Evolutionary conservation across 2,113 vertebrate genomes (phyloP).

Genomic region (Pogona vitticeps): DNA sequence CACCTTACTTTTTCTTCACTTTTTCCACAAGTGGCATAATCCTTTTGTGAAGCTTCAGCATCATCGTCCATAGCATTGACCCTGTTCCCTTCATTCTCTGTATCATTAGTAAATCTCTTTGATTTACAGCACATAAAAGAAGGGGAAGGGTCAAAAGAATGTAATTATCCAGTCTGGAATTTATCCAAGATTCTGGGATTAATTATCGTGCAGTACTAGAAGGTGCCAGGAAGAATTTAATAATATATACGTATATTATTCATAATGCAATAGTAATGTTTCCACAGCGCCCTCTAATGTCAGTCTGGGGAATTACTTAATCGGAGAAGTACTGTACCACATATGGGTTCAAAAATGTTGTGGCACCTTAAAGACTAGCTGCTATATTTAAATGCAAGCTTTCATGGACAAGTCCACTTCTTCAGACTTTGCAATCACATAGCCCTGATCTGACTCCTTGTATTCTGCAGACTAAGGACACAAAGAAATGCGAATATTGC

Average conservation of each 20-base stretch:
- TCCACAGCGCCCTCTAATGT: conserved; percentile 25
- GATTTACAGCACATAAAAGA: conserved; percentile 57
- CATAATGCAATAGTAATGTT: conserved; percentile 31
- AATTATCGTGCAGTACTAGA: conserved; percentile 45
- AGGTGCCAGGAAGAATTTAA: conserved; percentile 62
- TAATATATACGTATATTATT: conserved; percentile 38
- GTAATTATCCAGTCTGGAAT: conserved; percentile 62
- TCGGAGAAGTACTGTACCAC: neutral
- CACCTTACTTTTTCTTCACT: neutral
- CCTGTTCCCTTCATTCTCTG: conserved; percentile 32
- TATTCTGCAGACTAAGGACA: neutral
- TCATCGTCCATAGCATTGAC: conserved; percentile 26
- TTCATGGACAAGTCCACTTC: no score
- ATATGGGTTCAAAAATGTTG: no score
- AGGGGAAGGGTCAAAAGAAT: conserved; percentile 50
- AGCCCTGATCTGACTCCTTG: neutral
- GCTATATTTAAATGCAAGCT: no score
- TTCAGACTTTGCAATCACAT: no score
- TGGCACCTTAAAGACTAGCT: no score
- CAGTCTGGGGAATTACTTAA: conserved; percentile 43
- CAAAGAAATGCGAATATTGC: neutral
- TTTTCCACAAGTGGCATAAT: neutral
- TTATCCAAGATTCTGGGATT: conserved; percentile 53
- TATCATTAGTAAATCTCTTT: conserved; percentile 53
- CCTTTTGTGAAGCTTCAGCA: conserved; percentile 51